phyloP scores from a whole-genome alignment of 2,797 vertebrate genomes.

The Dipus sagitta region DNA sequence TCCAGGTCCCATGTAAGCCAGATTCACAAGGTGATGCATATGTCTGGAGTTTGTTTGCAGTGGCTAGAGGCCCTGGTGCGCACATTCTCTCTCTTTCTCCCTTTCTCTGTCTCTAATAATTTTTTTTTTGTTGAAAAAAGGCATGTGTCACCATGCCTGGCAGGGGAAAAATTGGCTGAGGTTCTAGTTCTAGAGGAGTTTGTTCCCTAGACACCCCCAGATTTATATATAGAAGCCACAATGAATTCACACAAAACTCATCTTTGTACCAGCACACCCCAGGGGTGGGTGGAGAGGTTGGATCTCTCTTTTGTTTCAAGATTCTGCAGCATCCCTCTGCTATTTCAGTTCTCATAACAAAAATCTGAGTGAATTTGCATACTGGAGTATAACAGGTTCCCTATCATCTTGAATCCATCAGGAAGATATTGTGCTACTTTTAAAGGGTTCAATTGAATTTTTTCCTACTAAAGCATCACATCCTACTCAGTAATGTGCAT shows the following conservation, averaged over 20 bases:
- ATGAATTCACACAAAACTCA: neutral
- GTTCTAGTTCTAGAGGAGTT: neutral
- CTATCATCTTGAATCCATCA: slow-evolving; percentile 30
- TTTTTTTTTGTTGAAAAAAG: too few relatives aligned
- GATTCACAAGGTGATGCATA: too few relatives aligned
- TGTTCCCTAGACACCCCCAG: neutral
- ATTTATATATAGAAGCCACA: neutral
- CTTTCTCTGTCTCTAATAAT: too few relatives aligned
- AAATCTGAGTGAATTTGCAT: slow-evolving; percentile 48
- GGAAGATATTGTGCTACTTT: slow-evolving; percentile 48
- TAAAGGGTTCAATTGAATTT: slow-evolving; percentile 42
- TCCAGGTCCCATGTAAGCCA: too few relatives aligned
- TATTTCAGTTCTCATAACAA: neutral
- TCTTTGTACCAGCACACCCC: neutral
- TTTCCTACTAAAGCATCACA: neutral
- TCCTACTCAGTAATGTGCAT: slow-evolving; percentile 28
- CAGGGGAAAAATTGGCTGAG: neutral
- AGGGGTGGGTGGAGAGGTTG: neutral
- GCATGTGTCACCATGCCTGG: too few relatives aligned
- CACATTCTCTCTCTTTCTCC: too few relatives aligned
- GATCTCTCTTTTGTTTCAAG: neutral
- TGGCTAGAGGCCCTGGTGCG: too few relatives aligned
- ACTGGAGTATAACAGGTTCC: slow-evolving; percentile 31
- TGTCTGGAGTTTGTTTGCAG: too few relatives aligned
- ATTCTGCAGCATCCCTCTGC: neutral